phyloP scores from a whole-genome alignment of 2,797 vertebrate genomes.

The Eutrigla gurnardus region DNA sequence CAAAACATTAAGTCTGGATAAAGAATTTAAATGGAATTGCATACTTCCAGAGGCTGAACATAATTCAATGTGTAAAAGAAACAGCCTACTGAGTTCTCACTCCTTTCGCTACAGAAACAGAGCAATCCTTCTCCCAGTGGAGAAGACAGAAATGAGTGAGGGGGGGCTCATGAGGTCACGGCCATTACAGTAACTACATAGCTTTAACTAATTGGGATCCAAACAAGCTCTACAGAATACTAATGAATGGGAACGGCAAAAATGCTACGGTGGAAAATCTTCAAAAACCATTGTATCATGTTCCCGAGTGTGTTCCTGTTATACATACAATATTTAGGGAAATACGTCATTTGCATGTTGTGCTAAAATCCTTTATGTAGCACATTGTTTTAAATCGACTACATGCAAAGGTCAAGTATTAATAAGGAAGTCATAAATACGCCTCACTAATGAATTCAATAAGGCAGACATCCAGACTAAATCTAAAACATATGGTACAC shows the following conservation, averaged over 20 bases:
- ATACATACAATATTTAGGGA: constrained; percentile 17
- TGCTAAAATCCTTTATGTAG: constrained; percentile 2
- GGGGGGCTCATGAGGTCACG: constrained; percentile 37
- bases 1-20: constrained; percentile 13
- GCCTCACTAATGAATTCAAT: constrained; percentile 20
- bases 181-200: constrained; percentile 47
- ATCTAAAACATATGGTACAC: constrained; percentile 18
- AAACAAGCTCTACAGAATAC: constrained; percentile 42
- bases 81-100: constrained; percentile 4
- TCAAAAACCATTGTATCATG: constrained; percentile 17
- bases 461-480: constrained; percentile 21
- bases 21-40: constrained; percentile 32
- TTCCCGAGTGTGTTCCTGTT: constrained; percentile 4
- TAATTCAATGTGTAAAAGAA: constrained; percentile 38
- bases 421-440: not conserved
- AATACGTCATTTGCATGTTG: constrained; percentile 21
- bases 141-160: constrained; percentile 43
- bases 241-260: constrained; percentile 45
- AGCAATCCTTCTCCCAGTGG: constrained; percentile 40
- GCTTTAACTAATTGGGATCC: constrained; percentile 60
- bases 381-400: not conserved
- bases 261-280: constrained; percentile 11
- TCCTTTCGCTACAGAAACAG: constrained; percentile 13
- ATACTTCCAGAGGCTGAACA: constrained; percentile 26
- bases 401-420: not conserved